These are phyloP conservation scores for Xestoiulus laeticollis DNA, from an alignment of 2,888 invertebrate genomes.

Conservation along the genomic window DNA sequence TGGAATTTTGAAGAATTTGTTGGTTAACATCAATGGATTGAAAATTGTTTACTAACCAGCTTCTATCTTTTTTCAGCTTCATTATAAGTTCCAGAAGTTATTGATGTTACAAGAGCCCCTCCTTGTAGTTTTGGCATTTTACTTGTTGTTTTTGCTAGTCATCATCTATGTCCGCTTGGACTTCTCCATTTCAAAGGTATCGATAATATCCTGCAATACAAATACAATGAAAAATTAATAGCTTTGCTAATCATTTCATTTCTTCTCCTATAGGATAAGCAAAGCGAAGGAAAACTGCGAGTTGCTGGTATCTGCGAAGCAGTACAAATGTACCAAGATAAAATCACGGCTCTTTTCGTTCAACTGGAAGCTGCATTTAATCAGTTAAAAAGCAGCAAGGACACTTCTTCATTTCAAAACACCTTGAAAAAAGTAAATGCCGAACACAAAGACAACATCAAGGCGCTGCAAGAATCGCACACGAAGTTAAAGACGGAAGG, in stretches of 20 bases:
- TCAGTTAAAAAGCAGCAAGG: slow-evolving; percentile 72
- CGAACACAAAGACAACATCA: slow-evolving; percentile 71
- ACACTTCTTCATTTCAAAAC: slow-evolving; percentile 65
- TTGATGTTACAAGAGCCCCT: slow-evolving; percentile 93
- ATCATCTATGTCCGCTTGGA: slow-evolving; percentile 95
- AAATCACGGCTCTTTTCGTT: slow-evolving; percentile 71
- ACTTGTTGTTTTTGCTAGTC: slow-evolving; percentile 86
- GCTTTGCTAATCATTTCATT: background rate
- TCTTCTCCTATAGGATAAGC: slow-evolving; percentile 65
- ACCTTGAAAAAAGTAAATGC: slow-evolving; percentile 70
- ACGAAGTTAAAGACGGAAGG: slow-evolving; percentile 70
- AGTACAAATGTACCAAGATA: slow-evolving; percentile 70
- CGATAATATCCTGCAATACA: background rate
- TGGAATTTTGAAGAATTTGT: too few species aligned
- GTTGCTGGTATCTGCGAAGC: slow-evolving; percentile 68
- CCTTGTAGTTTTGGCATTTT: slow-evolving; percentile 86
- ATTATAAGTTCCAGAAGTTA: slow-evolving; percentile 85
- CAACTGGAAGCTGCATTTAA: slow-evolving; percentile 71
- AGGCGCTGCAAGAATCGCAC: slow-evolving; percentile 68
- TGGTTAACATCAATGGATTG: too few species aligned
- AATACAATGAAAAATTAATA: too few species aligned
- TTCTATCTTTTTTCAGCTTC: slow-evolving; percentile 68
- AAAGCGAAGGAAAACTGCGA: slow-evolving; percentile 67
- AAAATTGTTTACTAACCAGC: background rate
- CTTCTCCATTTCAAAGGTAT: slow-evolving; percentile 80